phyloP scores from a whole-genome alignment of 2,113 vertebrate species.

The Mellivora capensis region DNA sequence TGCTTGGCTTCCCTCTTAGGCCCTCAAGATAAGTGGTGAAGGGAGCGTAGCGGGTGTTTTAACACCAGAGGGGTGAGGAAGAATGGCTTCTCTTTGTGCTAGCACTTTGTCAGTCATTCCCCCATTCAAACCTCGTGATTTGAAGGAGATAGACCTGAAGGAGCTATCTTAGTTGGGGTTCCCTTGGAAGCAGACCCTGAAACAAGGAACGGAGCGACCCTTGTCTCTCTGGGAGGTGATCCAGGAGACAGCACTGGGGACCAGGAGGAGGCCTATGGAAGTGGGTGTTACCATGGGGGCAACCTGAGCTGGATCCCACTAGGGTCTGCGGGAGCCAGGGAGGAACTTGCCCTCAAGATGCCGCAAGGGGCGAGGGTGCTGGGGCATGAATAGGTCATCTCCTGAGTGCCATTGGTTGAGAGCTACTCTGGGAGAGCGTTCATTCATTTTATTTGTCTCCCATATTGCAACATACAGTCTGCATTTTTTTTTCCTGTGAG shows the following conservation, averaged over 20 bases:
- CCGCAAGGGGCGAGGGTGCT: fast-evolving
- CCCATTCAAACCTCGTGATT: fast-evolving
- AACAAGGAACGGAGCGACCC: no score
- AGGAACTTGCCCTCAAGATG: neutral
- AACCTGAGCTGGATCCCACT: neutral
- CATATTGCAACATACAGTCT: no score
- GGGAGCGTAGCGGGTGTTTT: neutral
- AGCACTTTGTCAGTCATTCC: neutral
- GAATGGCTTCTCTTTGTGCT: fast-evolving
- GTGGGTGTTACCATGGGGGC: neutral
- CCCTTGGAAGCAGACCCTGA: neutral
- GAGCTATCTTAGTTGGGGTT: fast-evolving
- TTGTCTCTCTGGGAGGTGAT: neutral
- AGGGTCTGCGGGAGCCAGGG: neutral
- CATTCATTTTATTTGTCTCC: neutral
- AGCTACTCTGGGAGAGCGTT: neutral
- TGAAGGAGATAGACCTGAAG: neutral
- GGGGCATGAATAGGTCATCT: no score
- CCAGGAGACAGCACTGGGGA: neutral
- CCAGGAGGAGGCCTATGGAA: fast-evolving
- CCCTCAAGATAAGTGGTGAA: neutral
- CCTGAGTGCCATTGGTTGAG: no score
- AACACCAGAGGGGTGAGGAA: neutral
- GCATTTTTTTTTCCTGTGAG: neutral
- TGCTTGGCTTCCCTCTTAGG: neutral